These are phyloP conservation scores for Cebidichthys violaceus DNA, from an alignment of 2,113 vertebrate species.

Conservation along the genomic window DNA sequence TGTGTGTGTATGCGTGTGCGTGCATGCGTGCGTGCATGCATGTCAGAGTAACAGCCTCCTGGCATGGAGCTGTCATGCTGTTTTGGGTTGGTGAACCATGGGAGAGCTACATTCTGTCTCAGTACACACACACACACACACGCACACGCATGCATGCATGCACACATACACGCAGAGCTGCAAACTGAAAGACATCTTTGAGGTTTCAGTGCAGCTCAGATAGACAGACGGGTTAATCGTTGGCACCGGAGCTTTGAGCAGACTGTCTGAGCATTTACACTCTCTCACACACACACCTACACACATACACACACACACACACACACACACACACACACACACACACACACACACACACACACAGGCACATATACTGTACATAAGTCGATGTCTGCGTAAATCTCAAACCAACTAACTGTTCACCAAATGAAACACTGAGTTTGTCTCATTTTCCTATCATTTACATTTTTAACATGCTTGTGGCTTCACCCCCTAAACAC, in stretches of 20 bases:
- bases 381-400: conserved; percentile 41
- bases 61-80: conserved; percentile 9
- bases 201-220: conserved; percentile 53
- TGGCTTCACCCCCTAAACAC: conserved; percentile 34
- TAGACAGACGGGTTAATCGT: conserved; percentile 63
- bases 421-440: conserved; percentile 61
- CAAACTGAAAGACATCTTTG: conserved; percentile 76
- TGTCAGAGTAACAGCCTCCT: neutral
- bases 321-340: neutral
- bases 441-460: conserved; percentile 54
- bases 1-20: neutral
- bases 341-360: neutral
- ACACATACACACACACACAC: neutral
- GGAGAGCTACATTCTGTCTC: conserved; percentile 16
- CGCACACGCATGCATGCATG: conserved; percentile 22
- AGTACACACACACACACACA: neutral
- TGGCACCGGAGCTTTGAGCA: conserved; percentile 53
- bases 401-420: conserved; percentile 38
- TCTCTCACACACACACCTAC: neutral
- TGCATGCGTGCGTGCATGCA: neutral
- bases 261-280: conserved; percentile 9
- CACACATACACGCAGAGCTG: conserved; percentile 14
- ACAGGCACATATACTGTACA: neutral
- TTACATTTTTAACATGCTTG: conserved; percentile 67
- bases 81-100: conserved; percentile 46